These are phyloP conservation scores for Oasisia sp. DNA, from an alignment of 2,888 invertebrate species.

Conservation along the genomic window DNA sequence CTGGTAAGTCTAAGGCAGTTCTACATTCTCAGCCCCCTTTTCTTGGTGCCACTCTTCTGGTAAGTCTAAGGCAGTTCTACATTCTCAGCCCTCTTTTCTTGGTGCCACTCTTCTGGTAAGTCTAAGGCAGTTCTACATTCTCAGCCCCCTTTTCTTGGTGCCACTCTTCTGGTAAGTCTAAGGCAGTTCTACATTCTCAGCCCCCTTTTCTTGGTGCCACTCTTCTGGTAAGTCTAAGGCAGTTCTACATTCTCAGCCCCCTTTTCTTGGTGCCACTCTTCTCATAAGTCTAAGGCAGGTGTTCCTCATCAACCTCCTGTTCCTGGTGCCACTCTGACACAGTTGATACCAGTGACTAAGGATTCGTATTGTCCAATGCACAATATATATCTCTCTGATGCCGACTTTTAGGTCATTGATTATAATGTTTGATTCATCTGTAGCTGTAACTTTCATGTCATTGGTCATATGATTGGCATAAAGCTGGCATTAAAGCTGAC, in stretches of 20 bases:
- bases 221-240: slow-evolving; percentile 7
- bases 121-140: background rate
- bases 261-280: background rate
- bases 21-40: background rate
- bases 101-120: slow-evolving; percentile 17
- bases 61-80: slow-evolving; percentile 23
- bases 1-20: background rate
- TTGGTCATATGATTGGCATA: no score
- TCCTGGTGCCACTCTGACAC: background rate
- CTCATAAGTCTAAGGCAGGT: background rate
- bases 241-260: background rate
- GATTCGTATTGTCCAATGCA: no score
- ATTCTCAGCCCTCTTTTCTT: slow-evolving; percentile 18
- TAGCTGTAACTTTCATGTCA: no score
- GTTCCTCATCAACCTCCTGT: background rate
- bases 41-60: background rate
- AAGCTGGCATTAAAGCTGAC: no score
- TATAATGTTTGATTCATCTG: no score
- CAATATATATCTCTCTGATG: no score
- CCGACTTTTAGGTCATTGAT: no score
- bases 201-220: background rate
- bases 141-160: background rate
- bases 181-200: slow-evolving; percentile 21
- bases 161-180: background rate
- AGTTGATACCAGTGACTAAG: no score